phyloP scores from a whole-genome alignment of 2,113 vertebrate species.

The Fregetta grallaria region DNA sequence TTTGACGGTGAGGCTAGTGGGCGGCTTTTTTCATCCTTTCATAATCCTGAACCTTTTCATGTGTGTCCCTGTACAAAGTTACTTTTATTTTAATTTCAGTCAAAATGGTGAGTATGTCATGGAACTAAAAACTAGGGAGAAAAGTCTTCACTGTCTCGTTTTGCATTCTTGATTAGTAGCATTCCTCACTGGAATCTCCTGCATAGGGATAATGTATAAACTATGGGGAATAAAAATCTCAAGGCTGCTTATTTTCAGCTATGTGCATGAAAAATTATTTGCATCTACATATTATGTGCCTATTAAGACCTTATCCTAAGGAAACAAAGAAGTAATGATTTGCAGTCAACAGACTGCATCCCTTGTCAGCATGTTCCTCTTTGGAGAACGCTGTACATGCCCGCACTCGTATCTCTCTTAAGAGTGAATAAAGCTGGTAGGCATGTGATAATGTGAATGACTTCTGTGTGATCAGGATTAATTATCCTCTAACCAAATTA shows the following conservation, averaged over 20 bases:
- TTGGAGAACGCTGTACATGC: not conserved
- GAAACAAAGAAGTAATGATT: constrained; percentile 32
- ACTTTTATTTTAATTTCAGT: not conserved
- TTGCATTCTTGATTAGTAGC: not conserved
- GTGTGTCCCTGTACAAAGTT: not conserved
- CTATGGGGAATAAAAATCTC: not conserved
- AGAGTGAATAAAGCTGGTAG: constrained; percentile 29
- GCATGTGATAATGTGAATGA: constrained; percentile 39
- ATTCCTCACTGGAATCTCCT: not conserved
- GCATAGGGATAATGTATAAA: not conserved
- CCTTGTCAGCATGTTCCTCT: not conserved
- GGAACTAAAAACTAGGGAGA: not conserved
- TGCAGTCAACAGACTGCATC: not conserved
- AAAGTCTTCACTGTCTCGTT: not conserved
- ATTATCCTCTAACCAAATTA: constrained; percentile 47
- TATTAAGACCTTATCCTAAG: constrained; percentile 6
- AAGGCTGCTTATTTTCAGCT: constrained; percentile 25
- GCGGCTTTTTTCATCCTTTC: not conserved
- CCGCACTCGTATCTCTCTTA: not conserved
- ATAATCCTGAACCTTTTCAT: not conserved
- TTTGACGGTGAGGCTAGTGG: not conserved
- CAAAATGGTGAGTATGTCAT: not conserved
- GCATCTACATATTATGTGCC: not conserved
- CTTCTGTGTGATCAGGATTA: constrained; percentile 39
- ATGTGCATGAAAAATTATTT: not conserved